Percentiles rank a stretch among this genome's conserved stretches.
phyloP scores from a whole-genome alignment of 2,888 invertebrate species.

The Boloria selene region DNA sequence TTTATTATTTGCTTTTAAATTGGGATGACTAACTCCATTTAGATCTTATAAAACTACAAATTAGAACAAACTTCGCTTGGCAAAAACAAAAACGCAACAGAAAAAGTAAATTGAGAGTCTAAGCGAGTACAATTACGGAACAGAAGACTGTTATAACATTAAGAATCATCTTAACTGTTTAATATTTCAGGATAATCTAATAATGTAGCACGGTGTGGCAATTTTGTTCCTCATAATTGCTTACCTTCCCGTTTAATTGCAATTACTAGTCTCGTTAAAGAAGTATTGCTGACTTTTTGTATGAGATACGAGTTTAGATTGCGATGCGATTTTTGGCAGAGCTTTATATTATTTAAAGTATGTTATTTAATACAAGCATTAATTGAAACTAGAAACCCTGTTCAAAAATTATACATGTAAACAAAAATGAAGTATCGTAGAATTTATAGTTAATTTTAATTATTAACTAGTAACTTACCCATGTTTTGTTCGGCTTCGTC shows the following conservation, averaged over 20 bases:
- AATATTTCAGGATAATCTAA: conserved; percentile 37
- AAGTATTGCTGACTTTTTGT: conserved; percentile 7
- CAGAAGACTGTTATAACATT: conserved; percentile 25
- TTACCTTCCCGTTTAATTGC: conserved; percentile 20
- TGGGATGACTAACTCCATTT: conserved; percentile 8
- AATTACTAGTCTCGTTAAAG: conserved; percentile 10
- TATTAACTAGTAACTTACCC: too few relatives aligned
- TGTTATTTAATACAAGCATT: too few relatives aligned
- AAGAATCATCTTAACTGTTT: conserved; percentile 30
- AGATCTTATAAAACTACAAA: conserved; percentile 10
- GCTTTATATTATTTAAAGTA: too few relatives aligned
- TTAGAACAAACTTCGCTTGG: background rate
- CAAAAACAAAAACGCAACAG: background rate
- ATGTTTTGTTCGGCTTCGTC: too few relatives aligned
- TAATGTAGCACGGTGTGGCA: conserved; percentile 14
- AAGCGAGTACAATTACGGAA: conserved; percentile 20
- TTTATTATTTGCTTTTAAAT: too few relatives aligned
- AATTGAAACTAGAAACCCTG: too few relatives aligned
- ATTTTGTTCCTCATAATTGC: conserved; percentile 20
- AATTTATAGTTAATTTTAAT: too few relatives aligned
- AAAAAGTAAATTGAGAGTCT: conserved; percentile 14
- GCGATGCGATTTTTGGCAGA: too few relatives aligned
- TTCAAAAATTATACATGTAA: too few relatives aligned
- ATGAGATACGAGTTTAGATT: too few relatives aligned
- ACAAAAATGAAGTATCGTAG: too few relatives aligned